phyloP scores from a whole-genome alignment of 2,113 vertebrate species.

The Alethe castanea region DNA sequence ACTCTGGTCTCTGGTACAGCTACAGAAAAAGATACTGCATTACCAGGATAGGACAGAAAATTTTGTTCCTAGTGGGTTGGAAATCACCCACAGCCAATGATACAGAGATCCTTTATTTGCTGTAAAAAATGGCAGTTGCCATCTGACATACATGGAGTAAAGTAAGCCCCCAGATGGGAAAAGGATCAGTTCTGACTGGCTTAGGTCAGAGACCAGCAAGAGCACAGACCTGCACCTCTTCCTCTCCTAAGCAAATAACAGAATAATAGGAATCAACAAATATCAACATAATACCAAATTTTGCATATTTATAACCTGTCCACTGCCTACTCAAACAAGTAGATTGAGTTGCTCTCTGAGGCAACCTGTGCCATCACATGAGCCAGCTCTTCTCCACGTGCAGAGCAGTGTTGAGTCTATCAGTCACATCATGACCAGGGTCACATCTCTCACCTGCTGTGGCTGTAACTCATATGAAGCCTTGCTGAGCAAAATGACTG shows the following conservation, averaged over 20 bases:
- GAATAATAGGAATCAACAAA: neutral
- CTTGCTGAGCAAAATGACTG: neutral
- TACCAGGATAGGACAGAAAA: neutral
- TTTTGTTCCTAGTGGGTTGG: neutral
- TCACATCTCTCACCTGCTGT: neutral
- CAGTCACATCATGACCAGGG: neutral
- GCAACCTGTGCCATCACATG: rapidly evolving
- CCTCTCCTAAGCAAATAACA: neutral
- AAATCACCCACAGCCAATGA: neutral
- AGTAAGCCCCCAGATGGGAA: neutral
- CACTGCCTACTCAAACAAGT: neutral
- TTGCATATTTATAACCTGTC: slow-evolving; percentile 13
- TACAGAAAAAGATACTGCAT: neutral
- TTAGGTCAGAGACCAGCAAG: neutral
- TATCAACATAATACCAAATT: slow-evolving; percentile 28
- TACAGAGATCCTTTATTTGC: neutral
- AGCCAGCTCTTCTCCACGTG: neutral
- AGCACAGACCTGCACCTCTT: neutral
- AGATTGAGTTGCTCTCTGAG: neutral
- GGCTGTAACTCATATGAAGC: neutral
- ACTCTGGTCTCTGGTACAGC: neutral
- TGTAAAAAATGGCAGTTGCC: neutral
- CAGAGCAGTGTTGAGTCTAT: neutral
- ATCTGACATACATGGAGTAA: neutral
- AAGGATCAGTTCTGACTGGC: neutral